These are phyloP conservation scores for Tipula lateralis DNA, from an alignment of 2,888 invertebrate genomes.

Conservation along the genomic window DNA sequence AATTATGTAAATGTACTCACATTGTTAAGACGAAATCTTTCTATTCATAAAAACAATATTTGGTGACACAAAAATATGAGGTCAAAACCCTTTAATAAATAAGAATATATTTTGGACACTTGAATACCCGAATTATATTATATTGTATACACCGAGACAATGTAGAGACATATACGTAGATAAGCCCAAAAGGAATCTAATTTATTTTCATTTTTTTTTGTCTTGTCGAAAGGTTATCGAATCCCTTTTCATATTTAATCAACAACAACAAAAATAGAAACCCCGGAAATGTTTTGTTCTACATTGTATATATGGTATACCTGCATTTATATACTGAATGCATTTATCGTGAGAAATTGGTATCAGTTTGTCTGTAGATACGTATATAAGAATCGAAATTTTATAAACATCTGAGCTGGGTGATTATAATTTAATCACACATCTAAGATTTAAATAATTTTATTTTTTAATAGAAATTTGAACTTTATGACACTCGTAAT, in stretches of 20 bases:
- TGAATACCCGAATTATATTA: not conserved
- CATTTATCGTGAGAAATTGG: not conserved
- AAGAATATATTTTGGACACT: not conserved
- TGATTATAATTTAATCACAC: constrained; percentile 24
- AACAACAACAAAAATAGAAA: not conserved
- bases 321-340: not conserved
- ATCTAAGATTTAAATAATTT: not conserved
- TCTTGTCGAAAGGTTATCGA: constrained; percentile 7
- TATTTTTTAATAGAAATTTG: not conserved
- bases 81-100: not conserved
- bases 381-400: not conserved
- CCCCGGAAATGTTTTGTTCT: constrained; percentile 24
- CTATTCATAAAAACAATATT: not conserved
- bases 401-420: constrained; percentile 11
- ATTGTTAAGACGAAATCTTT: not conserved
- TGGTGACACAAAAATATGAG: not conserved
- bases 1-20: not conserved
- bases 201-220: not conserved
- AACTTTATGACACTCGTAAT: constrained; percentile 5
- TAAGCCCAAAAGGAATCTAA: not conserved
- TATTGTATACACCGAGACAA: not conserved
- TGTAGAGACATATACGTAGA: not conserved
- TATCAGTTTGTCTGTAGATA: not conserved
- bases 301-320: not conserved
- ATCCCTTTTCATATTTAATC: constrained; percentile 11